phyloP scores from a whole-genome alignment of 2,113 vertebrate species.

The Nematolebias whitei region DNA sequence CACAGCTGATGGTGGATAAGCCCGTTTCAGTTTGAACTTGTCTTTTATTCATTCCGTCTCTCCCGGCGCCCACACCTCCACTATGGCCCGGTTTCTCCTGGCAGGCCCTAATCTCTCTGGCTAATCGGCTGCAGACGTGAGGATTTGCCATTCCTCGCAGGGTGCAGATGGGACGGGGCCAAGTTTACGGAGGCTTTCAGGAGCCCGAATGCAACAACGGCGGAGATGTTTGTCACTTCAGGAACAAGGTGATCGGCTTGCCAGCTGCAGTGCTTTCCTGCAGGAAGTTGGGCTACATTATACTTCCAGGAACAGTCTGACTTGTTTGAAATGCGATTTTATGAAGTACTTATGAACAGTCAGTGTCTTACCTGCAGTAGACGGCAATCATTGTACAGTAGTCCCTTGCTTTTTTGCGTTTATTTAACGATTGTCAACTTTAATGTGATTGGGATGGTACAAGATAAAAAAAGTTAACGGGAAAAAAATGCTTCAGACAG shows the following conservation, averaged over 20 bases:
- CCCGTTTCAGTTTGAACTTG: slow-evolving; percentile 63
- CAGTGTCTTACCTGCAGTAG: background rate
- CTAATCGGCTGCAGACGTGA: slow-evolving; percentile 74
- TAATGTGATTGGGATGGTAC: too few species aligned
- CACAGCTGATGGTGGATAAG: slow-evolving; percentile 63
- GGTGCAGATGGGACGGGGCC: slow-evolving; percentile 52
- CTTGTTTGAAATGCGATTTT: background rate
- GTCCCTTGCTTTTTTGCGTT: too few species aligned
- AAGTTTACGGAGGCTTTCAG: slow-evolving; percentile 52
- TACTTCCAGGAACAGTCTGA: background rate
- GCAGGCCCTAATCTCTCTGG: slow-evolving; percentile 71
- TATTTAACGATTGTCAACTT: too few species aligned
- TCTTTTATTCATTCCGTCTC: slow-evolving; percentile 71
- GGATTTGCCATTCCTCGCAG: slow-evolving; percentile 68
- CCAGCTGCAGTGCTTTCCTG: background rate
- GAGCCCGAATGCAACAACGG: slow-evolving; percentile 24
- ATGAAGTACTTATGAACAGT: background rate
- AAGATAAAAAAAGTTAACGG: too few species aligned
- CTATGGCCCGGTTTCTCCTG: slow-evolving; percentile 65
- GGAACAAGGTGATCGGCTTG: slow-evolving; percentile 8
- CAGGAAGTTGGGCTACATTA: slow-evolving; percentile 19
- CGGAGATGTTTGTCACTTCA: slow-evolving; percentile 18
- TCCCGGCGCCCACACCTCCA: slow-evolving; percentile 71
- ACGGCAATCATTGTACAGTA: too few species aligned
- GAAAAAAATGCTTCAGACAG: too few species aligned